Evolutionary conservation across 2,113 vertebrate genomes (phyloP), one percentile per base, ranked within the genome.

Genomic region (Steatornis caripensis): DNA sequence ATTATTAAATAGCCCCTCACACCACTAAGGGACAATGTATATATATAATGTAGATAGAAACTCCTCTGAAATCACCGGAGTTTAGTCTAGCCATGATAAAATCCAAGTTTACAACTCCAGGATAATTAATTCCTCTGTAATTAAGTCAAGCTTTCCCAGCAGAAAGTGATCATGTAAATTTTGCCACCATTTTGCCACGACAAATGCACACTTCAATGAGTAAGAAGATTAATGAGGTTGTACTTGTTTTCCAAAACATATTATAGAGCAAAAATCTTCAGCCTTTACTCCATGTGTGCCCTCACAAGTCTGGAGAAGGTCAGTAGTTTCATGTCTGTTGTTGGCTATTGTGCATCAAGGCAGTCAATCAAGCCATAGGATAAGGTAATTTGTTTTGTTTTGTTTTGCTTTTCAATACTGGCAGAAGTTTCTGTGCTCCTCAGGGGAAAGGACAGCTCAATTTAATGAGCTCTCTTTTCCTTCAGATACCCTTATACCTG

Each of bases 331-430:
- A 70, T 26, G 9, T 71, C 17, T 21, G 12, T 13, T 6, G 27
- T 22, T 87, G 74, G 11, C 24, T 54, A 10, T 5, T 27, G 30
- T 54, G 10, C 16, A 49, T 14, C 22, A 81, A 86, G 4, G 14
- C 1, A 2, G 8, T 61, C 83, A 87, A 24, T 3, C 13, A 37
- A 8, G 18, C 45, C 21, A 85, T 2, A 7, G 18, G 14, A 83
- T 7, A 78, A 20, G 19, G 4, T 4, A 1, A 18, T 18, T 53
- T 10, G 5, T 1, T 0, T 1, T 2, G 1, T 1, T 29, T 12
- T 48, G n/a, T n/a, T n/a, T n/a, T n/a, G n/a, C n/a, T 29, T 27
- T 32, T 17, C 32, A 5, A 23, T 48, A 21, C 2, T 49, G 20
- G 7, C 23, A 71, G 54, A 81, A 53, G 4, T 5, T 60, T 46